phyloP scores from a whole-genome alignment of 2,797 vertebrate genomes.

The Gymnocypris eckloni region DNA sequence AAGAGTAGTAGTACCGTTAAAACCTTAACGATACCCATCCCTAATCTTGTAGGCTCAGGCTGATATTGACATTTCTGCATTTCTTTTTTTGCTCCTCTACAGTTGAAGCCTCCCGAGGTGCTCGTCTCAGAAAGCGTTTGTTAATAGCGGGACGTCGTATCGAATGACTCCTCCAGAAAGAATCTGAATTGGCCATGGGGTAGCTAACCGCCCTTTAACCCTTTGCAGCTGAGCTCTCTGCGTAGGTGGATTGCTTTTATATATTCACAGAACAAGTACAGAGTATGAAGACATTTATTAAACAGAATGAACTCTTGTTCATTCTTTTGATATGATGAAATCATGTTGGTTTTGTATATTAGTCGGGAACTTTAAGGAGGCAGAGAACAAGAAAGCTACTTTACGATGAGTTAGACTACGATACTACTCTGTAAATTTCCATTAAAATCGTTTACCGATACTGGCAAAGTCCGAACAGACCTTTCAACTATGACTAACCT shows the following conservation, averaged over 20 bases:
- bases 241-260: constrained; percentile 38
- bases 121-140: constrained; percentile 45
- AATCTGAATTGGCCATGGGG: constrained; percentile 43
- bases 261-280: constrained; percentile 8
- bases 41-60: not conserved
- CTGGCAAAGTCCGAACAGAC: not conserved
- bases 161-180: constrained; percentile 47
- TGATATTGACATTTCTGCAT: constrained; percentile 37
- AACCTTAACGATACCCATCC: too few species aligned
- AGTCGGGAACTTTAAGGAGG: not conserved
- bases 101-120: constrained; percentile 46
- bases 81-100: not conserved
- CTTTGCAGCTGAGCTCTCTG: constrained; percentile 48
- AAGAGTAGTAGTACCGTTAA: too few species aligned
- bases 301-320: constrained; percentile 2
- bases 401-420: not conserved
- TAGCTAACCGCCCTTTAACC: constrained; percentile 31
- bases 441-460: constrained; percentile 45
- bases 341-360: not conserved
- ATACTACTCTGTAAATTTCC: constrained; percentile 18
- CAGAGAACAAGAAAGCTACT: not conserved
- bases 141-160: constrained; percentile 51
- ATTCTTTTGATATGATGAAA: not conserved
- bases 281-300: constrained; percentile 7
- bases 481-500: constrained; percentile 16